Conservation (phyloP, 2,888 invertebrate species). For the Scaptomyza parva region DNA sequence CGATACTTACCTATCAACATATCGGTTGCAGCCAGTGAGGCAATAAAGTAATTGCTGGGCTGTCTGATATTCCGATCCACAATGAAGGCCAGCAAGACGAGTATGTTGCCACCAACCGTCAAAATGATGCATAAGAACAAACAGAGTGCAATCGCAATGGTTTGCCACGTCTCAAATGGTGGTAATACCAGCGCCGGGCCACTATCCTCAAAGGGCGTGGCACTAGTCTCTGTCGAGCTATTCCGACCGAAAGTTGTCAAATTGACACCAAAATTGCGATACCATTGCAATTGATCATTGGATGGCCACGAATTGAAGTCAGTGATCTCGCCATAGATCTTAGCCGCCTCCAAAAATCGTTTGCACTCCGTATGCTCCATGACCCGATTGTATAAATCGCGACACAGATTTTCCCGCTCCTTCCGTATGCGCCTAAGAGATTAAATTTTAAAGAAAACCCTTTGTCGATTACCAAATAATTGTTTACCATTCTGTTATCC, state of each 20-base stretch:
- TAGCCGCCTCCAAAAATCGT: constrained; percentile 85
- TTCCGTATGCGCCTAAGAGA: constrained; percentile 89
- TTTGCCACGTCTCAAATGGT: constrained; percentile 95
- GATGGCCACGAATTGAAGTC: constrained; percentile 83
- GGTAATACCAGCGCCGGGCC: constrained; percentile 88
- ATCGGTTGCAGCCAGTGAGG: constrained; percentile 98
- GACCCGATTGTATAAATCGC: constrained; percentile 88
- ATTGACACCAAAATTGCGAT: constrained; percentile 77
- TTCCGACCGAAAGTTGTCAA: constrained; percentile 68
- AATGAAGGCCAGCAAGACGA: constrained; percentile 97
- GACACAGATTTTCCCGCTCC: constrained; percentile 90
- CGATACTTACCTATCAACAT: constrained; percentile 92
- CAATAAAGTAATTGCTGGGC: constrained; percentile 99
- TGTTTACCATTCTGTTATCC: constrained; percentile 92
- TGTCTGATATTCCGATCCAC: constrained; percentile 97
- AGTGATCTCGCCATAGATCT: constrained; percentile 84
- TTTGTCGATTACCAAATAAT: too few relatives aligned
- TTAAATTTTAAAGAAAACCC: neutral
- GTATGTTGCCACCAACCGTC: constrained; percentile 97
- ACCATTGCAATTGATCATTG: constrained; percentile 77
- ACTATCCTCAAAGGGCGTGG: constrained; percentile 52
- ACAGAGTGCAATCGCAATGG: constrained; percentile 94
- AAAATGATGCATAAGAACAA: constrained; percentile 95
- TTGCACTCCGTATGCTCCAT: constrained; percentile 88
- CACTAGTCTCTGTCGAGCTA: constrained; percentile 37